Percentiles rank a stretch among this genome's conserved stretches.
These are phyloP conservation scores for Ceyx cyanopectus DNA, from an alignment of 2,113 vertebrate genomes.

Conservation along the genomic window DNA sequence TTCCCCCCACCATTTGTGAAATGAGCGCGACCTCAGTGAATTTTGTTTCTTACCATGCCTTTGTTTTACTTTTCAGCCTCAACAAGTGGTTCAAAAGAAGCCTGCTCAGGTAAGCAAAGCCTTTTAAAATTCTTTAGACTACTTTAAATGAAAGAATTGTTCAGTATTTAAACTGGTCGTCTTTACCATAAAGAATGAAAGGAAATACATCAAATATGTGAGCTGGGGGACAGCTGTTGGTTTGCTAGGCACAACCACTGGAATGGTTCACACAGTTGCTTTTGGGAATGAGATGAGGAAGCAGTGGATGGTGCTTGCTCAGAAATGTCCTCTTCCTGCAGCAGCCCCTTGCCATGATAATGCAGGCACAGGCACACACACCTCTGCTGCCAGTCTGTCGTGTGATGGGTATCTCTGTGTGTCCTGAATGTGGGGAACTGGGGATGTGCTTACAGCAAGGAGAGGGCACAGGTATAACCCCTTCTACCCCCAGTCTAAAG, in stretches of 20 bases:
- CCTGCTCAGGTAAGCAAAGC: slow-evolving; percentile 88
- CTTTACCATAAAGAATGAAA: background rate
- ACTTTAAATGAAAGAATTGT: background rate
- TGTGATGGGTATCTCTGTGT: background rate
- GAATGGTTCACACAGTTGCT: rapidly evolving
- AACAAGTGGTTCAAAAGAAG: slow-evolving; percentile 93
- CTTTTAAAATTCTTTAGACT: background rate
- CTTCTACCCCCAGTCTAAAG: background rate
- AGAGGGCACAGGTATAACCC: background rate
- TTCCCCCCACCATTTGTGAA: background rate
- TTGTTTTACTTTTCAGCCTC: slow-evolving; percentile 84
- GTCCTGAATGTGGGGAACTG: background rate
- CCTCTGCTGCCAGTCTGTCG: background rate
- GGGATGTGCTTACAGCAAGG: background rate
- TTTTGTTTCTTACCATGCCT: slow-evolving; percentile 16
- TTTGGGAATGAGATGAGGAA: background rate
- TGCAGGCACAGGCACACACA: background rate
- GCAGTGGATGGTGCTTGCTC: background rate
- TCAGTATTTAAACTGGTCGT: background rate
- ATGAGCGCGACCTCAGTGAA: background rate
- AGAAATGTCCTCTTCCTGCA: background rate
- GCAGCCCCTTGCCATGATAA: background rate
- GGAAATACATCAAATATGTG: rapidly evolving
- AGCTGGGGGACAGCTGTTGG: background rate
- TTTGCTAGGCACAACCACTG: background rate